Percentiles rank a stretch among this genome's conserved stretches.
Evolutionary conservation across 2,113 vertebrate species (phyloP).

Genomic region (Amblyornis subalaris): DNA sequence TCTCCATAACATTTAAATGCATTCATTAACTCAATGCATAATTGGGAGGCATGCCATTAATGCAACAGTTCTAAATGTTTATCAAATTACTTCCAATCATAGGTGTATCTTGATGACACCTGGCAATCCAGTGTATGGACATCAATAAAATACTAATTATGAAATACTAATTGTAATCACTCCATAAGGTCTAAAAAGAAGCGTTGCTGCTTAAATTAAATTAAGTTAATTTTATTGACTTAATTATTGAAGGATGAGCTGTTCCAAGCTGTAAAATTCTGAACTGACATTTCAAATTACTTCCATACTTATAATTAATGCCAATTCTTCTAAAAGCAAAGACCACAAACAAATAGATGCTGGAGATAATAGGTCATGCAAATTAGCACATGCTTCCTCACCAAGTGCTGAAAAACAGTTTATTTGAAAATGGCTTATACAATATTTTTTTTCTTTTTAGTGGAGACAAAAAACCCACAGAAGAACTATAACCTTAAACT

Average conservation of each 20-base stretch:
- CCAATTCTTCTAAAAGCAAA: conserved; percentile 48
- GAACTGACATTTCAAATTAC: conserved; percentile 69
- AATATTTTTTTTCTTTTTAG: background rate
- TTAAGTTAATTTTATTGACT: conserved; percentile 74
- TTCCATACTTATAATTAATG: conserved; percentile 62
- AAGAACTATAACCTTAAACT: background rate
- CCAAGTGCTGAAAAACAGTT: conserved; percentile 1
- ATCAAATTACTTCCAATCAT: conserved; percentile 70
- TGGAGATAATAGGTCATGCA: conserved; percentile 40
- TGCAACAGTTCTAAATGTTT: conserved; percentile 66
- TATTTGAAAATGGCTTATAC: background rate
- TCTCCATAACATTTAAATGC: conserved; percentile 62
- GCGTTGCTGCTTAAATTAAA: conserved; percentile 67
- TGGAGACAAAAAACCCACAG: background rate
- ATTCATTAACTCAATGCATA: conserved; percentile 71
- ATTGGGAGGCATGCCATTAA: conserved; percentile 69
- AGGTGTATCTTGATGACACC: conserved; percentile 39
- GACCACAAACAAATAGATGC: conserved; percentile 45
- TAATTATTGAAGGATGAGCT: conserved; percentile 71
- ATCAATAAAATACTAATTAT: conserved; percentile 75
- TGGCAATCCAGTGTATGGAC: conserved; percentile 42
- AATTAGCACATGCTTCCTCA: background rate
- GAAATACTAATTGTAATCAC: conserved; percentile 71
- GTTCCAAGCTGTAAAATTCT: conserved; percentile 63
- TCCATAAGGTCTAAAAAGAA: conserved; percentile 59